Evolutionary conservation across 2,888 invertebrate species (phyloP), one percentile per base, ranked within the genome.

Genomic region (Andricus quercusramuli): DNA sequence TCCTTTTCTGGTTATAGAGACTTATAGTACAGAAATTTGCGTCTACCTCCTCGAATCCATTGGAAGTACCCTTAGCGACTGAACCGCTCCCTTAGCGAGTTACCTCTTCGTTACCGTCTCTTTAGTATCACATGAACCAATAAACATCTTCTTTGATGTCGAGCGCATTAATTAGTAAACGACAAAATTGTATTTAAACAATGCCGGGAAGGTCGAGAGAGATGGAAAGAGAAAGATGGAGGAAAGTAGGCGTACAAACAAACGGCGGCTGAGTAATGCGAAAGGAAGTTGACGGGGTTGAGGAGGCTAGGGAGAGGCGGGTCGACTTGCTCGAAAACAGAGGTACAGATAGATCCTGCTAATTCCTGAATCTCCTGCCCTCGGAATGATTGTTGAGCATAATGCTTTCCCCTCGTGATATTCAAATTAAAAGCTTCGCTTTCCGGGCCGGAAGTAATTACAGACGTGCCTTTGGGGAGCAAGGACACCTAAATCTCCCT

Each of bases 171-270:
- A 94, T 94, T 94, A 94, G 94, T 93, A 94, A 94, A 94, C 94
- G 94, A 94, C 94, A 93, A 94, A 94, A 94, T 94, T 94, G 94
- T 94, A 94, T 94, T 94, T 94, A 93, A 94, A 94, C 94, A 94
- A 94, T 94, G 93, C 93, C 89, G 91, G 88, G 81, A 88, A 89
- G 90, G 85, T 83, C 83, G 85, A 83, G 82, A 65, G 80, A 67
- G 77, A 78, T 15, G 29, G 78, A 83, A 65, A 74, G 81, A 78
- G 67, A 78, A 78, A 77, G 81, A 82, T 66, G 81, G 82, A 80
- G 88, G 86, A 88, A 90, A 91, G 90, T 89, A 89, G 89, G 88
- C 87, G 86, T 86, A 87, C 89, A 90, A 91, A 91, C 89, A 90
- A 91, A 88, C 87, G 84, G 79, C 66, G 83, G 85, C 85, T 82